These are phyloP conservation scores for Lobophora halterata DNA, from an alignment of 2,888 invertebrate genomes.

Conservation along the genomic window DNA sequence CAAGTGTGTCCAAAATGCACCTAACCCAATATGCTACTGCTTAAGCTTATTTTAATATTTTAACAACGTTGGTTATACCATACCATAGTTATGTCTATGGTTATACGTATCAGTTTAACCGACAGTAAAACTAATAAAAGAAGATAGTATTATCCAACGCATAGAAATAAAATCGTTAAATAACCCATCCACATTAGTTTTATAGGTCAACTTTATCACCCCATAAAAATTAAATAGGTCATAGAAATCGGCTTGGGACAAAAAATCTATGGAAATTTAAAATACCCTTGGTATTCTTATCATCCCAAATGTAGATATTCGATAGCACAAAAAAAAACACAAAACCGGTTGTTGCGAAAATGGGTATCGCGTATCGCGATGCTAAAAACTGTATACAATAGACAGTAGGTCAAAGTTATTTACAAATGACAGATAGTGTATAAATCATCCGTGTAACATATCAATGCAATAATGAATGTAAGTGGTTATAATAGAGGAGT, in stretches of 20 bases:
- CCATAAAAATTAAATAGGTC: constrained; percentile 35
- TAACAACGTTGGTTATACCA: no score
- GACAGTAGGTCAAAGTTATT: constrained; percentile 57
- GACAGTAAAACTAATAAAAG: constrained; percentile 4
- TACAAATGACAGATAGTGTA: constrained; percentile 54
- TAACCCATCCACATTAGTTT: constrained; percentile 25
- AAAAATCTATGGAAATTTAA: constrained; percentile 46
- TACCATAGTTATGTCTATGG: background rate
- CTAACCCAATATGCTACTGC: no score
- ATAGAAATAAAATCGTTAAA: constrained; percentile 11
- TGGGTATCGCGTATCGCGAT: constrained; percentile 31
- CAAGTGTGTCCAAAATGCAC: no score
- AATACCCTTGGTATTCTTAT: constrained; percentile 36
- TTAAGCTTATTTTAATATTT: no score
- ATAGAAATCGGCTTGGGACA: constrained; percentile 34
- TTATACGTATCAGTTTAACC: background rate
- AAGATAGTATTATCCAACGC: constrained; percentile 13
- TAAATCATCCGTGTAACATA: constrained; percentile 67
- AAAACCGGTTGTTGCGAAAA: constrained; percentile 48
- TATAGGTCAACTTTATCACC: constrained; percentile 31
- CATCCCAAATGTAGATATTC: constrained; percentile 4
- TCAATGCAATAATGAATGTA: constrained; percentile 58
- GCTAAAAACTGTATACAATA: constrained; percentile 40
- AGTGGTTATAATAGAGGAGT: constrained; percentile 53
- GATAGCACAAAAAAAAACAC: constrained; percentile 27